Evolutionary conservation across 35 echinoderm and acorn worm species (phyloP), one percentile per base, ranked within the genome.

Genomic region (Chiridota heheva): DNA sequence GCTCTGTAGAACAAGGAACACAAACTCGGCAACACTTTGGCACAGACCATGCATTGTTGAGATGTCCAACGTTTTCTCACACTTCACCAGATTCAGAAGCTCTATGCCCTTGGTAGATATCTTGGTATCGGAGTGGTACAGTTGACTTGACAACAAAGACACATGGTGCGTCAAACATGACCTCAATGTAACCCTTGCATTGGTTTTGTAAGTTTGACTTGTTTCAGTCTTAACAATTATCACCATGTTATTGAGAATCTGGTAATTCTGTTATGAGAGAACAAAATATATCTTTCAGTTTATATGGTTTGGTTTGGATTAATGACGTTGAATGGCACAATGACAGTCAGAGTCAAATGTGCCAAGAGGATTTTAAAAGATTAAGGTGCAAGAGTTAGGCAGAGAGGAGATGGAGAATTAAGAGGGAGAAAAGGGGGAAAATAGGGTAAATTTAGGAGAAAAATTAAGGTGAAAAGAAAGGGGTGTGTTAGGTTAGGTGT

Each of bases 81-180:
- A 31, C 58, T 78, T 85, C 81, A 98, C 82, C 53, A 98, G 72
- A 36, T 92, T 60, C 81, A 98, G 46, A 58, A 98, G 89, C 58
- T 86, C 81, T 27, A 98, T 86, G 39, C 89, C 85, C 32, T 86
- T 63, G 6, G 67, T 58, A 24, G 95, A 80, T 12, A 98, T 78
- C 27, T 49, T 46, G 24, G 80, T 7, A 42, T 84, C 80, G 7
- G 71, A 36, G 58, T 98, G 95, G 60, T 98, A 84, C 7, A 98
- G 85, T 32, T 91, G 89, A 28, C 82, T 88, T 28, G 95, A 73
- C 28, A 98, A 65, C 61, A 88, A 76, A 20, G 76, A 80, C 5
- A 98, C 70, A 61, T 88, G 89, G 44, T 58, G 28, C 15, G 73
- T 34, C 33, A 98, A 49, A 40, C 73, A 81, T 34, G 47, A 60